Percentiles rank a stretch among this genome's conserved stretches.
Conservation (phyloP, 2,888 invertebrate genomes). For the Cheilosia scutellata region DNA sequence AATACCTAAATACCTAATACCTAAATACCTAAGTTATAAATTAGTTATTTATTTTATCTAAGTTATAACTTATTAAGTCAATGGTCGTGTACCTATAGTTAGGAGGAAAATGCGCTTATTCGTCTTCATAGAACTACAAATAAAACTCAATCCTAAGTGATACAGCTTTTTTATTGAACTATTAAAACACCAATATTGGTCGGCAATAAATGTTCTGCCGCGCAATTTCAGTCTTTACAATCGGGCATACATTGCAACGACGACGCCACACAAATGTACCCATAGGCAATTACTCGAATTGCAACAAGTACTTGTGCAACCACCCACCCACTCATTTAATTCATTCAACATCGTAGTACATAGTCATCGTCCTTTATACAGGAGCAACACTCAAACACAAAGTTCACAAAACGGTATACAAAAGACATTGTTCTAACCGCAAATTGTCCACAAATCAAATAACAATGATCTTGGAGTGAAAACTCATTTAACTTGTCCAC, state of each 20-base stretch:
- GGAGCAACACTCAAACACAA: slow-evolving; percentile 2
- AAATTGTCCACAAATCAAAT: slow-evolving; percentile 62
- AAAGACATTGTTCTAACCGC: slow-evolving; percentile 31
- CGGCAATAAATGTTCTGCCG: slow-evolving; percentile 44
- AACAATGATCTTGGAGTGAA: slow-evolving; percentile 49
- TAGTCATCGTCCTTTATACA: background rate
- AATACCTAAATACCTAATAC: no score
- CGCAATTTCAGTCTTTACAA: background rate
- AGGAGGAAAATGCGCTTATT: slow-evolving; percentile 4
- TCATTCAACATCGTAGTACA: background rate
- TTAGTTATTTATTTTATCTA: no score
- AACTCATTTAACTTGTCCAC: slow-evolving; percentile 62
- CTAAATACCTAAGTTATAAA: no score
- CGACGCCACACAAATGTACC: slow-evolving; percentile 37
- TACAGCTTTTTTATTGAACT: slow-evolving; percentile 24
- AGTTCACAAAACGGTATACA: background rate
- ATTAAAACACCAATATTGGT: slow-evolving; percentile 34
- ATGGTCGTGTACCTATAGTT: no score
- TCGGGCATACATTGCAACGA: slow-evolving; percentile 10
- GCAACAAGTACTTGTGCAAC: slow-evolving; percentile 55
- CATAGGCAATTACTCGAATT: slow-evolving; percentile 20
- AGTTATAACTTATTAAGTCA: no score
- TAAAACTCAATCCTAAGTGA: background rate
- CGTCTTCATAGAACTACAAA: slow-evolving; percentile 10
- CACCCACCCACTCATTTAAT: background rate